Percentiles rank a stretch among this genome's conserved stretches.
Evolutionary conservation across 2,113 vertebrate genomes (phyloP).

Genomic region (Gadus macrocephalus): DNA sequence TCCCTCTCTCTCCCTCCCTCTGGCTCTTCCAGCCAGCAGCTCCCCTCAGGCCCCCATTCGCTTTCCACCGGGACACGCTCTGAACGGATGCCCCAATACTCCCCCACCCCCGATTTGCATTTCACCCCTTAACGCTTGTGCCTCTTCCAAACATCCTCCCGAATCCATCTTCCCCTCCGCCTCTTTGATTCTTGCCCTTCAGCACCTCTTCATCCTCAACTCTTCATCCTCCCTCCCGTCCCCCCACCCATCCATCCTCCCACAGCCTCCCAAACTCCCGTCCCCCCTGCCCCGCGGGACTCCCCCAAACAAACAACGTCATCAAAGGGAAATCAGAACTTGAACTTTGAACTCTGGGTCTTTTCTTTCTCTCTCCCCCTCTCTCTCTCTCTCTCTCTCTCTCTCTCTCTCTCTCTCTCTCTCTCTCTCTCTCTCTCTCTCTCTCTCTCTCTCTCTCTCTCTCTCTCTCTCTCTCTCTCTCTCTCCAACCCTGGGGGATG

Average conservation of each 20-base stretch:
- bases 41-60: background rate
- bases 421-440: too few relatives aligned
- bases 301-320: slow-evolving; percentile 57
- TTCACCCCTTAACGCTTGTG: slow-evolving; percentile 37
- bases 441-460: too few relatives aligned
- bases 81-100: too few relatives aligned
- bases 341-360: slow-evolving; percentile 53
- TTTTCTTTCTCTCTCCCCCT: slow-evolving; percentile 23
- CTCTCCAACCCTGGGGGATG: slow-evolving; percentile 3
- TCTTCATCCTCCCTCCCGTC: slow-evolving; percentile 1
- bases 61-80: too few relatives aligned
- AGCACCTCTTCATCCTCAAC: slow-evolving; percentile 38
- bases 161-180: slow-evolving; percentile 44
- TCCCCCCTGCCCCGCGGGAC: slow-evolving; percentile 24
- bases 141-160: slow-evolving; percentile 47
- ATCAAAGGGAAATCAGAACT: slow-evolving; percentile 66
- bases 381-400: too few relatives aligned
- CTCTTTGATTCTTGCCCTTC: slow-evolving; percentile 41
- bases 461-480: too few relatives aligned
- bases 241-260: slow-evolving; percentile 36
- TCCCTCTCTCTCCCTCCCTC: slow-evolving; percentile 49
- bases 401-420: too few relatives aligned
- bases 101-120: background rate
- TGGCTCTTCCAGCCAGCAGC: slow-evolving; percentile 19
- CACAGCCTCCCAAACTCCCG: background rate